A percentile compares a stretch with the other conserved stretches of the same genome.
phyloP scores from a whole-genome alignment of 1,140 invertebrate genomes.

The Telenomus remus region DNA sequence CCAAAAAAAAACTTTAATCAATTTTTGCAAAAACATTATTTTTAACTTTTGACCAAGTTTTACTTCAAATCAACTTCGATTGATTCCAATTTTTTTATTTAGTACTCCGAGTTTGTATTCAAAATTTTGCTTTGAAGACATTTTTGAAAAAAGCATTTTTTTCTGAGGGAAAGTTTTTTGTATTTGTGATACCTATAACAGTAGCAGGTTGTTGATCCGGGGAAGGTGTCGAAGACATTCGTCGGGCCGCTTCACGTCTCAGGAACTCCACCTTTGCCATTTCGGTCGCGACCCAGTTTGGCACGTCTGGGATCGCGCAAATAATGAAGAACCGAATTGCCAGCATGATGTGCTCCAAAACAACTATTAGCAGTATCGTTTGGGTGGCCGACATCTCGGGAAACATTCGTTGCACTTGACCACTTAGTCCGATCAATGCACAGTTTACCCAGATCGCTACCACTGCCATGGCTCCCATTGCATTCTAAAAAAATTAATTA shows the following conservation, averaged over 20 bases:
- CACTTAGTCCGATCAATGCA: conserved; percentile 93
- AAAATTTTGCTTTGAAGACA: no score
- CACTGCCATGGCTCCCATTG: conserved; percentile 94
- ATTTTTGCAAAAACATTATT: no score
- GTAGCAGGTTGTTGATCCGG: conserved; percentile 71
- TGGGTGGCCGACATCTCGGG: conserved; percentile 90
- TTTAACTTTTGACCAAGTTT: no score
- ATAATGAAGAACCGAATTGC: conserved; percentile 87
- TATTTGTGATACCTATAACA: conserved; percentile 68
- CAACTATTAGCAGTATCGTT: conserved; percentile 91
- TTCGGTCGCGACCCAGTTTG: conserved; percentile 91
- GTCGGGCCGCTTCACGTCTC: conserved; percentile 80
- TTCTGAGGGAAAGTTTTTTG: no score
- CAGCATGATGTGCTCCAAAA: conserved; percentile 92
- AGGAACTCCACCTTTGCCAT: conserved; percentile 91
- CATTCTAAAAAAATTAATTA: conserved; percentile 80
- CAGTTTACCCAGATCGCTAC: conserved; percentile 96
- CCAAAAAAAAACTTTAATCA: no score
- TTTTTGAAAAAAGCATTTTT: no score
- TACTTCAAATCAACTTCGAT: no score
- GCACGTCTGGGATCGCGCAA: conserved; percentile 92
- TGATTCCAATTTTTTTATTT: no score
- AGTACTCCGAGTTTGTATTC: no score
- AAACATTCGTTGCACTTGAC: conserved; percentile 90
- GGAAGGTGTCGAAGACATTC: conserved; percentile 74